Percentiles rank a stretch among this genome's conserved stretches.
Evolutionary conservation across 1,140 invertebrate genomes (phyloP).

Genomic region (Trachymyrmex cornetzi): DNA sequence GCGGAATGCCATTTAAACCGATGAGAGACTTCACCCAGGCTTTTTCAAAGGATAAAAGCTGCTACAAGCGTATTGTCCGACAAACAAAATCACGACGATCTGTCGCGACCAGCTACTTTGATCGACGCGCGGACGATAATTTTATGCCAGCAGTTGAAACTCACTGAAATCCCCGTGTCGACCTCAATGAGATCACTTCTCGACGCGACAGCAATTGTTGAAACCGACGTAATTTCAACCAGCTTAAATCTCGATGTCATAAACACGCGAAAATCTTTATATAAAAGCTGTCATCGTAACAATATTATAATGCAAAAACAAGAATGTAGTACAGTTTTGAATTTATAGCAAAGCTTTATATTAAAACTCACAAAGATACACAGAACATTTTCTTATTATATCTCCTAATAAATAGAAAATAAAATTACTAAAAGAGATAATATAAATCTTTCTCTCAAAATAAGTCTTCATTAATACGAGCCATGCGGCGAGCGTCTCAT

Average conservation of each 20-base stretch:
- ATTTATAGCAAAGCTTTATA: background rate
- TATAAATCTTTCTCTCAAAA: background rate
- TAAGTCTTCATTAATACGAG: background rate
- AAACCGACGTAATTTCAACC: background rate
- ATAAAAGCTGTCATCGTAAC: background rate
- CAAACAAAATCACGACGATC: slow-evolving; percentile 23
- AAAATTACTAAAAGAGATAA: background rate
- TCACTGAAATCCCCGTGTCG: background rate
- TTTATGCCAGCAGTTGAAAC: slow-evolving; percentile 13
- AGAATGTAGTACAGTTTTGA: background rate
- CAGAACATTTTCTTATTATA: too few species aligned
- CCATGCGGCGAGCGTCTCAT: background rate
- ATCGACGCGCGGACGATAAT: slow-evolving; percentile 18
- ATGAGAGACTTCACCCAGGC: background rate
- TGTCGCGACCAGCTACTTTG: slow-evolving; percentile 13
- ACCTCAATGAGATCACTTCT: background rate
- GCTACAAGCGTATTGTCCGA: slow-evolving; percentile 4
- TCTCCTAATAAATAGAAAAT: background rate
- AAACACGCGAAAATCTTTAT: background rate
- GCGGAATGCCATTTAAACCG: slow-evolving; percentile 34
- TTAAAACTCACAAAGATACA: background rate
- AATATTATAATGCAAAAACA: background rate
- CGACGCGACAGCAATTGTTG: background rate
- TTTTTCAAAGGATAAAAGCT: slow-evolving; percentile 47
- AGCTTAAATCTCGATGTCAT: background rate